Percentiles rank a stretch among this genome's conserved stretches.
Conservation (phyloP, 1,140 invertebrate species). For the Aleiodes sp. region DNA sequence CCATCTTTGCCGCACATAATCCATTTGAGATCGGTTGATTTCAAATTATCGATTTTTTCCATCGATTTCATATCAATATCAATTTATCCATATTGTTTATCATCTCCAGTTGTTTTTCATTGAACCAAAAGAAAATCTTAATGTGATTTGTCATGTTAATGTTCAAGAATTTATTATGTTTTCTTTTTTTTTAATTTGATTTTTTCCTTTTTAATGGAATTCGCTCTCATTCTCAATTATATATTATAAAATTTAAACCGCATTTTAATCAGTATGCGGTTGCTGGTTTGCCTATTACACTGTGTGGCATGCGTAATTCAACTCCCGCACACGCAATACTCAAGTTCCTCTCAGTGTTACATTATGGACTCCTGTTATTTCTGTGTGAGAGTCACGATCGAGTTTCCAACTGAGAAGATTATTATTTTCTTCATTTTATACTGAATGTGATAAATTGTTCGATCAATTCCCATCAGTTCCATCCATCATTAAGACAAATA, state of each 20-base stretch:
- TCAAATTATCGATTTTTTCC: too few relatives aligned
- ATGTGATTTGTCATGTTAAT: too few relatives aligned
- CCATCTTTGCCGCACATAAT: not conserved
- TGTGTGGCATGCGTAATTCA: slow-evolving; percentile 50
- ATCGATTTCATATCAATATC: too few relatives aligned
- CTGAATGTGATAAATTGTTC: not conserved
- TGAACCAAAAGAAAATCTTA: too few relatives aligned
- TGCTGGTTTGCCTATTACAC: slow-evolving; percentile 44
- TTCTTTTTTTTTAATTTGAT: too few relatives aligned
- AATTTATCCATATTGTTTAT: too few relatives aligned
- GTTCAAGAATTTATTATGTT: too few relatives aligned
- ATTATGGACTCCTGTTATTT: slow-evolving; percentile 7
- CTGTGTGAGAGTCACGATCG: not conserved
- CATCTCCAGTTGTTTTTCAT: too few relatives aligned
- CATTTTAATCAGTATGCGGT: slow-evolving; percentile 63
- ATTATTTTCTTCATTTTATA: too few relatives aligned
- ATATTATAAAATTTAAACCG: slow-evolving; percentile 39
- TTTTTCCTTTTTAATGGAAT: not conserved
- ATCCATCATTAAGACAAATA: not conserved
- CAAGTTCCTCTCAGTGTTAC: slow-evolving; percentile 7
- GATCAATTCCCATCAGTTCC: not conserved
- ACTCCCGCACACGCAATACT: slow-evolving; percentile 42
- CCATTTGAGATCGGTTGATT: too few relatives aligned
- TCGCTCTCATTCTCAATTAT: not conserved
- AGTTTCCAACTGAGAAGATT: not conserved